Evolutionary conservation across 2,888 invertebrate species (phyloP).

Genomic region (Limnephilus auricula): DNA sequence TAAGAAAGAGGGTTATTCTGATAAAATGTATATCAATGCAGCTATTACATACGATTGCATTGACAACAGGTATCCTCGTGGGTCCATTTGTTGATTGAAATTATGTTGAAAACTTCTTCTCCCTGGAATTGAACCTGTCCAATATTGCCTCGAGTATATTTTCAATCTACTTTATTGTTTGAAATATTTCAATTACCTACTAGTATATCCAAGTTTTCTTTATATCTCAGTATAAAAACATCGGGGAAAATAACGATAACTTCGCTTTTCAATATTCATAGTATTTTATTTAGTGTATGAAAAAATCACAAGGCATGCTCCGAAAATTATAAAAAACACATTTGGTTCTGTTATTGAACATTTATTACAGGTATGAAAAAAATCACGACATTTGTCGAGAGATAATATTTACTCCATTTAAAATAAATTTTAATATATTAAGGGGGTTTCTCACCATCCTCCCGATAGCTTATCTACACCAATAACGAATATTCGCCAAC

Average conservation of each 20-base stretch:
- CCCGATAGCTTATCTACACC: no score
- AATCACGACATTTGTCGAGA: no score
- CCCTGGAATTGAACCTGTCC: not conserved
- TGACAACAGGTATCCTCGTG: not conserved
- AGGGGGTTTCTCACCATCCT: no score
- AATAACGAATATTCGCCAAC: no score
- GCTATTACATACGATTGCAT: conserved; percentile 15
- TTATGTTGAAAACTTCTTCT: not conserved
- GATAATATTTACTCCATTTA: no score
- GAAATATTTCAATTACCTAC: not conserved
- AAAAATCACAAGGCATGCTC: no score
- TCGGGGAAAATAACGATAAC: not conserved
- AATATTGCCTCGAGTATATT: not conserved
- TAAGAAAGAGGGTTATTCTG: not conserved
- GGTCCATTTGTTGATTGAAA: conserved; percentile 37
- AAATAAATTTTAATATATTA: no score
- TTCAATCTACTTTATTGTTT: not conserved
- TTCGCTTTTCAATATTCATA: not conserved
- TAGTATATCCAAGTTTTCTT: no score
- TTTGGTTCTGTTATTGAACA: no score
- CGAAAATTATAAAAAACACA: no score
- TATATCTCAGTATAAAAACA: not conserved
- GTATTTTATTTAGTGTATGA: not conserved
- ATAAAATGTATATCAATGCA: not conserved
- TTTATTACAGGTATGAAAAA: no score